Percentiles rank a stretch among this genome's conserved stretches.
Evolutionary conservation across 2,888 invertebrate genomes (phyloP).

Genomic region (Piscicola geometra): DNA sequence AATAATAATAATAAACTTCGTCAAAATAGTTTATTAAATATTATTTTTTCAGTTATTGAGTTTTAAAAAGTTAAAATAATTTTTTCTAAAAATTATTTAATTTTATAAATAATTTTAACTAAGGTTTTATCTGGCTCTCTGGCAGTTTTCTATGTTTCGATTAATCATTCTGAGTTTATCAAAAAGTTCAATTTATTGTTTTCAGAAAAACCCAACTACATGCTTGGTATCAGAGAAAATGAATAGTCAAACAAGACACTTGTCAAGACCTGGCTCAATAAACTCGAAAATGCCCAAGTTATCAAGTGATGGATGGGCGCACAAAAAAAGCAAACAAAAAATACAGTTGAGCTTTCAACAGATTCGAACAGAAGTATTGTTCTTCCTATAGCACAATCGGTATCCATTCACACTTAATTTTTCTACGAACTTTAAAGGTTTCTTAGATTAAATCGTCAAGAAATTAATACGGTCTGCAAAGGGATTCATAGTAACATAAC

Average conservation of each 20-base stretch:
- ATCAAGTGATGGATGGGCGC: slow-evolving; percentile 15
- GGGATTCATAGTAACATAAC: too few relatives aligned
- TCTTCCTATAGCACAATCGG: too few relatives aligned
- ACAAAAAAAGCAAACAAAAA: too few relatives aligned
- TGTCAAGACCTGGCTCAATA: background rate
- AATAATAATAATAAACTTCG: too few relatives aligned
- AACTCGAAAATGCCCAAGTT: background rate
- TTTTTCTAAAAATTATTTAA: too few relatives aligned
- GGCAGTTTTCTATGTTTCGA: background rate
- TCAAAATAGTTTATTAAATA: background rate
- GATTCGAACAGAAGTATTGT: too few relatives aligned
- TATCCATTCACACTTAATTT: too few relatives aligned
- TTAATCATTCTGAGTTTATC: background rate
- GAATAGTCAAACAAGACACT: background rate
- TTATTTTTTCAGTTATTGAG: slow-evolving; percentile 8
- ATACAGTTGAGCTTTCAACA: too few relatives aligned
- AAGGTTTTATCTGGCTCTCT: background rate
- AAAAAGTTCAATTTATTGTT: background rate
- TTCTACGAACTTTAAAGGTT: too few relatives aligned
- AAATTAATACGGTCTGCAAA: too few relatives aligned
- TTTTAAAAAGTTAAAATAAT: too few relatives aligned
- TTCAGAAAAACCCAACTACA: background rate
- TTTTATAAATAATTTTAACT: background rate
- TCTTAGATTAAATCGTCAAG: too few relatives aligned
- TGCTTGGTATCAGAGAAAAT: background rate